Conservation (phyloP, 2,113 vertebrate genomes). For the Labrus mixtus region DNA sequence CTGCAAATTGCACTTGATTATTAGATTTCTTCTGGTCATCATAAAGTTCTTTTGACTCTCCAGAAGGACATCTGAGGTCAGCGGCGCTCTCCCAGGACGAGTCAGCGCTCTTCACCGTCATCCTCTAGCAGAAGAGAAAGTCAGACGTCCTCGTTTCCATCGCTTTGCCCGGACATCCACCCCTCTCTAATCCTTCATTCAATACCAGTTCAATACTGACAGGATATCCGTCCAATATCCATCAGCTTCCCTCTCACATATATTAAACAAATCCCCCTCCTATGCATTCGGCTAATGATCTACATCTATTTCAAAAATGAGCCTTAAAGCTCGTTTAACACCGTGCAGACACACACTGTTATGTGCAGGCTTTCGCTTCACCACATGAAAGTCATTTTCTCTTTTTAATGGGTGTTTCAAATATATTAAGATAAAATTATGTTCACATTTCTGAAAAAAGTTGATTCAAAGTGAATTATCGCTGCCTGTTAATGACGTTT, state of each 20-base stretch:
- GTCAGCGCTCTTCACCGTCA: conserved; percentile 19
- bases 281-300: conserved; percentile 60
- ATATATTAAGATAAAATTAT: not conserved
- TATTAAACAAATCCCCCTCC: conserved; percentile 57
- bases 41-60: not conserved
- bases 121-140: conserved; percentile 20
- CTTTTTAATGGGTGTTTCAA: not conserved
- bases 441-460: not conserved
- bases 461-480: too few species aligned
- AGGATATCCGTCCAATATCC: conserved; percentile 42
- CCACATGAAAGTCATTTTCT: conserved; percentile 31
- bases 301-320: conserved; percentile 58
- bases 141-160: not conserved
- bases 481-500: not conserved
- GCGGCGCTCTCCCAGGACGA: conserved; percentile 11
- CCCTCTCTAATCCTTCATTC: conserved; percentile 55
- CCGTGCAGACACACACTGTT: conserved; percentile 32
- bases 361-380: conserved; percentile 1
- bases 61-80: conserved; percentile 45
- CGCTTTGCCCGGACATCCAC: conserved; percentile 19
- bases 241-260: conserved; percentile 38
- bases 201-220: conserved; percentile 40
- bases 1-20: not conserved
- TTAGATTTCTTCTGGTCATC: not conserved
- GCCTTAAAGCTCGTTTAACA: conserved; percentile 59